These are phyloP conservation scores for Petrocephalus schoutedeni DNA, from an alignment of 2,797 vertebrate genomes.

Conservation along the genomic window DNA sequence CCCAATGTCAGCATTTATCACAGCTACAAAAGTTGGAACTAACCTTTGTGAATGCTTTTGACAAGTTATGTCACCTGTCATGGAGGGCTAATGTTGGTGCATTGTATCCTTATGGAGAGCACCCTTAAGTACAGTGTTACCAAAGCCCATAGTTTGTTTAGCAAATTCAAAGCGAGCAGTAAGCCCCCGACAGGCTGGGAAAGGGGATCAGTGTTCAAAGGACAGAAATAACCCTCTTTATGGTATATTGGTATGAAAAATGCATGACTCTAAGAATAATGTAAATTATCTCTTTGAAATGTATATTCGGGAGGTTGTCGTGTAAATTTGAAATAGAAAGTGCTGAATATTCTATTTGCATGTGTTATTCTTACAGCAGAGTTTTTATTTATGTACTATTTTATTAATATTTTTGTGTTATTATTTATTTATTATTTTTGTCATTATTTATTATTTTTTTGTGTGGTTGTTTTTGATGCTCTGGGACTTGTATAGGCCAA, in stretches of 20 bases:
- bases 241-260: neutral
- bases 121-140: too few species aligned
- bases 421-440: too few species aligned
- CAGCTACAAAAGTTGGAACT: too few species aligned
- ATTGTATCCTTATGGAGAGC: too few species aligned
- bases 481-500: neutral
- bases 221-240: neutral
- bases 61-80: too few species aligned
- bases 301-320: neutral
- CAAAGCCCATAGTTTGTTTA: neutral
- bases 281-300: neutral
- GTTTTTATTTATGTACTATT: too few species aligned
- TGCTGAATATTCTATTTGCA: neutral
- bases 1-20: too few species aligned
- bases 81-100: too few species aligned
- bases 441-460: too few species aligned
- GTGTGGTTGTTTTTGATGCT: neutral
- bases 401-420: too few species aligned
- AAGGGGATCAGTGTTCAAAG: neutral
- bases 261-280: conserved; percentile 1
- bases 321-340: neutral
- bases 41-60: too few species aligned
- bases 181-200: neutral
- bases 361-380: neutral
- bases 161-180: neutral